phyloP scores from a whole-genome alignment of 2,888 invertebrate genomes.

The Bombylius major region DNA sequence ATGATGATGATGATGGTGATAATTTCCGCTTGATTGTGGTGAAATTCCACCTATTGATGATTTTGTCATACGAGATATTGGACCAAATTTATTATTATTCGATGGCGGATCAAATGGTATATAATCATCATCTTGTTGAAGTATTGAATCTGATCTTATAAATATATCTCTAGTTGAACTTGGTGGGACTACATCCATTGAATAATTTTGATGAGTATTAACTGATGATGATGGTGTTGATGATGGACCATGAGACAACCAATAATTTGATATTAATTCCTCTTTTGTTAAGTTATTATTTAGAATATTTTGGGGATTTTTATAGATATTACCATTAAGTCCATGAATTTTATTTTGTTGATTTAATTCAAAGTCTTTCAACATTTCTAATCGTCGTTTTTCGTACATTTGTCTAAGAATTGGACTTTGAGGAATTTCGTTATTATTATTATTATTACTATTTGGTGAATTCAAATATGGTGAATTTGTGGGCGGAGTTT shows the following conservation, averaged over 20 bases:
- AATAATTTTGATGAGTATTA: slow-evolving; percentile 11
- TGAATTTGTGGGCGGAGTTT: slow-evolving; percentile 14
- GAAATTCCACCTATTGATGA: not conserved
- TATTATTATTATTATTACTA: slow-evolving; percentile 1
- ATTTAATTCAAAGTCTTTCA: slow-evolving; percentile 14
- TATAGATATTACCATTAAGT: slow-evolving; percentile 11
- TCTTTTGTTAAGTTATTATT: slow-evolving; percentile 13
- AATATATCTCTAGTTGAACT: slow-evolving; percentile 23
- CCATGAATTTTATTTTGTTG: slow-evolving; percentile 8
- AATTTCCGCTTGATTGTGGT: not conserved
- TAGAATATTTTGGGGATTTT: slow-evolving; percentile 6
- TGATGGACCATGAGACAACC: slow-evolving; percentile 9
- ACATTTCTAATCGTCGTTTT: slow-evolving; percentile 8
- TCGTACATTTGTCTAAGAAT: slow-evolving; percentile 11
- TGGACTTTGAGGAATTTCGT: slow-evolving; percentile 9
- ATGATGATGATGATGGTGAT: no score
- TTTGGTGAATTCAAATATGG: slow-evolving; percentile 13
- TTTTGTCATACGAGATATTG: slow-evolving; percentile 44
- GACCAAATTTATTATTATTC: slow-evolving; percentile 54
- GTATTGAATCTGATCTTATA: slow-evolving; percentile 42
- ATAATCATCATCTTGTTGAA: slow-evolving; percentile 49
- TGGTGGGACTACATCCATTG: slow-evolving; percentile 4
- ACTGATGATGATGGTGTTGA: slow-evolving; percentile 7
- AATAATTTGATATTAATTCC: slow-evolving; percentile 12
- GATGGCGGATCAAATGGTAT: slow-evolving; percentile 49